These are phyloP conservation scores for Penaeus indicus DNA, from an alignment of 1,140 invertebrate species.

Conservation along the genomic window DNA sequence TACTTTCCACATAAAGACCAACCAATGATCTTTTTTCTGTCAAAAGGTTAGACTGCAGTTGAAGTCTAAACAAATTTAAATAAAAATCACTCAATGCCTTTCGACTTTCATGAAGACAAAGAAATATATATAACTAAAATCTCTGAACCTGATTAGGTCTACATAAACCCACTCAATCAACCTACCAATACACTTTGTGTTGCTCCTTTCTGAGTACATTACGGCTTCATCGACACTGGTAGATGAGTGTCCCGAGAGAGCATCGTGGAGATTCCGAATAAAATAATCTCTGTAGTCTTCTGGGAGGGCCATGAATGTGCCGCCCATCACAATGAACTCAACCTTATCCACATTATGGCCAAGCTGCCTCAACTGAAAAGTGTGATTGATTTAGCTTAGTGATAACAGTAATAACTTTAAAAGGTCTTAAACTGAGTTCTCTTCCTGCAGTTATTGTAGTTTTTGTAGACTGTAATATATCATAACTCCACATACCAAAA, in stretches of 20 bases:
- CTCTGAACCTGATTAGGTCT: neutral
- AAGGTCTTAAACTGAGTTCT: neutral
- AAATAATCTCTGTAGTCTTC: constrained; percentile 99
- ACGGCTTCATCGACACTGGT: constrained; percentile 94
- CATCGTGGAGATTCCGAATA: constrained; percentile 98
- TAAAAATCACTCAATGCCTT: neutral
- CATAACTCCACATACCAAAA: no score
- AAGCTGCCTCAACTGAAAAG: constrained; percentile 85
- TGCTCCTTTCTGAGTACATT: constrained; percentile 92
- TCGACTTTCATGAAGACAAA: neutral
- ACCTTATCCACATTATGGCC: constrained; percentile 99
- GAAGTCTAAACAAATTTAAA: no score
- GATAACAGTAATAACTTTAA: neutral
- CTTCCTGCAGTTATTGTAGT: neutral
- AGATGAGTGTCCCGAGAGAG: constrained; percentile 94
- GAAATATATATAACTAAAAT: neutral
- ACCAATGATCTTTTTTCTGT: no score
- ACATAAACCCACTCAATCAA: neutral
- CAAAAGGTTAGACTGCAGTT: no score
- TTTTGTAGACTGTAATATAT: neutral
- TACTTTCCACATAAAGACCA: no score
- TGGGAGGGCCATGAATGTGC: constrained; percentile 98
- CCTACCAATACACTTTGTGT: constrained; percentile 93
- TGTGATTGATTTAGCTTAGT: neutral
- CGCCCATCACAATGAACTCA: constrained; percentile 99